Percentiles rank a stretch among this genome's conserved stretches.
These are phyloP conservation scores for Molossus molossus DNA, from an alignment of 2,797 vertebrate genomes.

Conservation along the genomic window DNA sequence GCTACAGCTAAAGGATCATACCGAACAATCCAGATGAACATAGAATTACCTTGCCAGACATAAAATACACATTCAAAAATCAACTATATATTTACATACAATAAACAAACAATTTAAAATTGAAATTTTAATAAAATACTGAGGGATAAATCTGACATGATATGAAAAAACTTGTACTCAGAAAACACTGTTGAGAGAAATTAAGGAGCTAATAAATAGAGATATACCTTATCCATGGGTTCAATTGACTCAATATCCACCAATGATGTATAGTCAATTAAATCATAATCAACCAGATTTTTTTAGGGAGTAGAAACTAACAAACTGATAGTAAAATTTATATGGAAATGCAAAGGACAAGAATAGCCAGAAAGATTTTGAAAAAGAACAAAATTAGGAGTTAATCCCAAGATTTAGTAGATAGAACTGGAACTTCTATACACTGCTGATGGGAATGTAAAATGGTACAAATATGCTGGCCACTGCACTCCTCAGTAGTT, in stretches of 20 bases:
- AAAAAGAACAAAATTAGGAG: neutral
- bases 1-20: neutral
- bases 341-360: neutral
- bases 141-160: neutral
- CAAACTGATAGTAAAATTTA: neutral
- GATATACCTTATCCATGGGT: neutral
- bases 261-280: neutral
- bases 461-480: neutral
- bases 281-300: neutral
- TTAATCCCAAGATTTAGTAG: neutral
- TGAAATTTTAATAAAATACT: neutral
- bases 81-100: neutral
- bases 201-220: neutral
- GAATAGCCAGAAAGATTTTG: neutral
- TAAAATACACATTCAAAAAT: neutral
- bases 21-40: neutral
- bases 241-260: neutral
- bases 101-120: neutral
- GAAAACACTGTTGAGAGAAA: neutral
- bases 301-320: neutral
- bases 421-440: neutral
- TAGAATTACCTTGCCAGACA: neutral
- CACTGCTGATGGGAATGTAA: neutral
- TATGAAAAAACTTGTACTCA: neutral
- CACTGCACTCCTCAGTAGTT: neutral